phyloP scores from a whole-genome alignment of 2,113 vertebrate species.

The Mastomys coucha region DNA sequence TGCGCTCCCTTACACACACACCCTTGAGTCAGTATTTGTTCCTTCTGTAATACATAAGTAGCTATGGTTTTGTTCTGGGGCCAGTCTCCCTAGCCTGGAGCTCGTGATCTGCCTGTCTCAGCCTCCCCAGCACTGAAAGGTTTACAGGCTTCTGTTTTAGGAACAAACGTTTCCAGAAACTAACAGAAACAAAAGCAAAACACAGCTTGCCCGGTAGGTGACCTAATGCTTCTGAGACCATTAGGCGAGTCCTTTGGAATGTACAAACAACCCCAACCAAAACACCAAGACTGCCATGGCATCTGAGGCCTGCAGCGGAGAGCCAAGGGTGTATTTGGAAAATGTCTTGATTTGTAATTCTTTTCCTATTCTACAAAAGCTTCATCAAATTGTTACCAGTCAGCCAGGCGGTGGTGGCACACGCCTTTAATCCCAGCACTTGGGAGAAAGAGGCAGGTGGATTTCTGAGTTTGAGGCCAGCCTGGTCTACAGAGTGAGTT shows the following conservation, averaged over 20 bases:
- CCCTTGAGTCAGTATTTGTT: background rate
- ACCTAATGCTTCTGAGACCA: background rate
- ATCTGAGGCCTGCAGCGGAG: background rate
- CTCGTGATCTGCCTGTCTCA: background rate
- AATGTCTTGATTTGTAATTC: background rate
- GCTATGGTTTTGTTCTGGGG: background rate
- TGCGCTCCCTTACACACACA: background rate
- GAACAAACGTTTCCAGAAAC: background rate
- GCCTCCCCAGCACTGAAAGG: too few relatives aligned
- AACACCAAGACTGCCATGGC: background rate
- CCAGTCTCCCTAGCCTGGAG: background rate
- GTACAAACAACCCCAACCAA: background rate
- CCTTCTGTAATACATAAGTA: background rate
- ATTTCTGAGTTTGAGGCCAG: too few relatives aligned
- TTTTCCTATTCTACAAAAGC: background rate
- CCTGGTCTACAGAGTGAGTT: too few relatives aligned
- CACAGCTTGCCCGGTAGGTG: background rate
- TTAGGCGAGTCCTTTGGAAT: background rate
- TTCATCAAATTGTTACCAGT: background rate
- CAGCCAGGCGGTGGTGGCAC: too few relatives aligned
- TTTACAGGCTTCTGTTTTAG: too few relatives aligned
- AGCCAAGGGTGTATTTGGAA: background rate
- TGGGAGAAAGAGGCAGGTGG: too few relatives aligned
- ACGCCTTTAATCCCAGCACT: too few relatives aligned
- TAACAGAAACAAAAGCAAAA: background rate